Evolutionary conservation across 1,140 invertebrate genomes (phyloP).

Genomic region (Diplogasteroides magnus): DNA sequence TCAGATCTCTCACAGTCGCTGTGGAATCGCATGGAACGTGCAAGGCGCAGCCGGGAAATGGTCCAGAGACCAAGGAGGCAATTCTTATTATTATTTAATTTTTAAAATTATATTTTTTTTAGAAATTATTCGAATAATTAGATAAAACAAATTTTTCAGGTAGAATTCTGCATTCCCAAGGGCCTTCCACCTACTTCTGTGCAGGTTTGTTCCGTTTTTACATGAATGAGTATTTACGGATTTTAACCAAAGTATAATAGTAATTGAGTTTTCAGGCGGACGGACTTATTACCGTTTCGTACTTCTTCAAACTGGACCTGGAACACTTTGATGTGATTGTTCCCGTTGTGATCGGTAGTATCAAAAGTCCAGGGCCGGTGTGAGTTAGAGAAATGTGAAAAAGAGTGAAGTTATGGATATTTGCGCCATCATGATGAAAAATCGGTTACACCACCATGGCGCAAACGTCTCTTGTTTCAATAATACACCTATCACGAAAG

Average conservation of each 20-base stretch:
- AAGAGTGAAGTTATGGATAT: no score
- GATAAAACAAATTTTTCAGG: no score
- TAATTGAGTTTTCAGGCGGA: conserved; percentile 24
- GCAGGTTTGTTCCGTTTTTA: conserved; percentile 3
- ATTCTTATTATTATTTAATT: no score
- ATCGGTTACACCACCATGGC: no score
- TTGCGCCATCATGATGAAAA: no score
- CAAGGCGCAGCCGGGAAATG: conserved; percentile 22
- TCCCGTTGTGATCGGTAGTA: conserved; percentile 31
- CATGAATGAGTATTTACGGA: not conserved
- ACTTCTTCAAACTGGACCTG: conserved; percentile 38
- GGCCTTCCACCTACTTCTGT: conserved; percentile 32
- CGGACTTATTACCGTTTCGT: conserved; percentile 34
- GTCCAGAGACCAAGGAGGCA: conserved; percentile 30
- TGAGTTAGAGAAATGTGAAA: no score
- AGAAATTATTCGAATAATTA: no score
- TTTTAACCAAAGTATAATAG: no score
- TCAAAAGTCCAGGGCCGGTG: conserved; percentile 20
- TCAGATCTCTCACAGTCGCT: conserved; percentile 26
- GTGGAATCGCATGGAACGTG: conserved; percentile 34
- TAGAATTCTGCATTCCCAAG: conserved; percentile 29
- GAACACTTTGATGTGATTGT: conserved; percentile 36
- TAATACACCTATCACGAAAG: no score
- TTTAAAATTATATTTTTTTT: no score
- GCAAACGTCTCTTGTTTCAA: no score